Percentiles rank a stretch among this genome's conserved stretches.
These are phyloP conservation scores for Gorsachius goisagi DNA, from an alignment of 2,113 vertebrate species.

Conservation along the genomic window DNA sequence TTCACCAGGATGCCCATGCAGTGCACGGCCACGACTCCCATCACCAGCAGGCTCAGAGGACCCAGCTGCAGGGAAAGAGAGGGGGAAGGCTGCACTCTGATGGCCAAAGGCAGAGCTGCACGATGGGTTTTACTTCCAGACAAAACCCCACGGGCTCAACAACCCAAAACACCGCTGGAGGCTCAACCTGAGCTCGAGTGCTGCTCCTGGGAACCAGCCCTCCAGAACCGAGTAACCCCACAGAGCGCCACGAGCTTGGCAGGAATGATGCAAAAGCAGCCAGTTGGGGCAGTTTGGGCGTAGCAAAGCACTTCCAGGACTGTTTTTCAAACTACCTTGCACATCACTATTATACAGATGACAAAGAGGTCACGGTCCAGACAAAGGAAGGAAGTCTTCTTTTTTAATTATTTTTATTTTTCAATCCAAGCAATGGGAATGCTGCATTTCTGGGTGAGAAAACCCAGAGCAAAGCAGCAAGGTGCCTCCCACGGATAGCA, in stretches of 20 bases:
- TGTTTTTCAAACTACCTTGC: not conserved
- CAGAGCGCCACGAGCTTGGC: not conserved
- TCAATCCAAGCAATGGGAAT: not conserved
- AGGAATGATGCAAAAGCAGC: not conserved
- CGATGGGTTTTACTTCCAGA: not conserved
- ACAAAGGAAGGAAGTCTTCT: not conserved
- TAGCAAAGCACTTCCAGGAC: not conserved
- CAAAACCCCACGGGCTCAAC: not conserved
- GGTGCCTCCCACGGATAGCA: fast-evolving
- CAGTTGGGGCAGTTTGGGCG: not conserved
- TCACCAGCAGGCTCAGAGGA: slow-evolving; percentile 87
- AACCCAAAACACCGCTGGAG: not conserved
- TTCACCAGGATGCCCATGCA: slow-evolving; percentile 94
- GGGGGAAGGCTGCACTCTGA: slow-evolving; percentile 43
- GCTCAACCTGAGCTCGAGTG: not conserved
- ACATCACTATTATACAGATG: not conserved
- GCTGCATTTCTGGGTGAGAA: not conserved
- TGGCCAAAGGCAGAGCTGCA: slow-evolving; percentile 45
- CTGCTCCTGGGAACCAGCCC: not conserved
- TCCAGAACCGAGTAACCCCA: not conserved
- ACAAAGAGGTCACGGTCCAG: not conserved
- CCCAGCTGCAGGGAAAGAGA: slow-evolving; percentile 79
- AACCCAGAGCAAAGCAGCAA: not conserved
- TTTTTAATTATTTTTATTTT: not conserved
- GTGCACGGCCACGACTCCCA: slow-evolving; percentile 91